Evolutionary conservation across 2,888 invertebrate genomes (phyloP).

Genomic region (Actias luna): DNA sequence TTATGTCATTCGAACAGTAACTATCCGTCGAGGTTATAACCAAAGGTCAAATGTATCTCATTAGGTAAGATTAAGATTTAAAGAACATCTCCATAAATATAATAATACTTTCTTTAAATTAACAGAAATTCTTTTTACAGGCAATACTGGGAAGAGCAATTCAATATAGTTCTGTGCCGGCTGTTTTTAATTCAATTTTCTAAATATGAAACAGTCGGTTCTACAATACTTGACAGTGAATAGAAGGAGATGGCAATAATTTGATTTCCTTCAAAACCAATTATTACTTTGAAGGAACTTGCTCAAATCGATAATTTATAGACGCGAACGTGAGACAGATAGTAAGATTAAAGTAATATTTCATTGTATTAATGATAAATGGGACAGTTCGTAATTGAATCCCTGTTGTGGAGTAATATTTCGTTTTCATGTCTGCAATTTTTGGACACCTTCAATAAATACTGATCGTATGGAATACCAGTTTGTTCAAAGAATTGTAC

Average conservation of each 20-base stretch:
- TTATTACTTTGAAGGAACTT: not conserved
- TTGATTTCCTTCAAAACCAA: not conserved
- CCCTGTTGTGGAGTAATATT: conserved; percentile 9
- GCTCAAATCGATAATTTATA: conserved; percentile 1
- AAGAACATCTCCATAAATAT: not conserved
- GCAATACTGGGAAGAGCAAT: not conserved
- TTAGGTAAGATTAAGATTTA: too few species aligned
- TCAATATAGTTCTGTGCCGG: not conserved
- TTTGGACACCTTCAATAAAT: conserved; percentile 14
- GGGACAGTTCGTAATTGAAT: conserved; percentile 12
- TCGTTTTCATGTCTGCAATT: conserved; percentile 5
- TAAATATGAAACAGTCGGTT: not conserved
- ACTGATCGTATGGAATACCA: not conserved
- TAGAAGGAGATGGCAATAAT: not conserved
- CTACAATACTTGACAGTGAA: not conserved
- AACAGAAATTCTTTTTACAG: not conserved
- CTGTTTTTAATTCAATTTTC: not conserved
- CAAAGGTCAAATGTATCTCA: too few species aligned
- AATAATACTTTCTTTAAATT: not conserved
- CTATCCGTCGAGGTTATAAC: too few species aligned
- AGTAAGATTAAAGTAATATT: conserved; percentile 9
- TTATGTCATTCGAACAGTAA: too few species aligned
- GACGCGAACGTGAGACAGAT: not conserved
- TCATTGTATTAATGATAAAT: conserved; percentile 8
- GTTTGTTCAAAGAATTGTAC: not conserved